These are phyloP conservation scores for Epicampocera succincta DNA, from an alignment of 2,888 invertebrate genomes.

Conservation along the genomic window DNA sequence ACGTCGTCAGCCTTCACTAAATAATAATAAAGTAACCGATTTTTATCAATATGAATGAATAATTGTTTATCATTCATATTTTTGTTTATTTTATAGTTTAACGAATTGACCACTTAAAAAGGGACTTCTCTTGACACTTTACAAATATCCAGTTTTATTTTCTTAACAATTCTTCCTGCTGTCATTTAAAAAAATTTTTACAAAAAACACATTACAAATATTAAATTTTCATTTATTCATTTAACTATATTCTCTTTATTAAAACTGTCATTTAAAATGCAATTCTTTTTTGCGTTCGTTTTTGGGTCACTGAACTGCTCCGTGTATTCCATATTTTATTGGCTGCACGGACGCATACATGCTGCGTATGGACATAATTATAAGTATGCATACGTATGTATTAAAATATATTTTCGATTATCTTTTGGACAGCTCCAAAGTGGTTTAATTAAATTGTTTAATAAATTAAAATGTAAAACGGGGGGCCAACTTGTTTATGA, in stretches of 20 bases:
- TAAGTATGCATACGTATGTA: no score
- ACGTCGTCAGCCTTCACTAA: no score
- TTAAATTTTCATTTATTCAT: neutral
- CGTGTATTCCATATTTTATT: neutral
- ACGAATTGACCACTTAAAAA: no score
- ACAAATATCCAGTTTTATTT: neutral
- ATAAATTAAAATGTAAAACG: conserved; percentile 47
- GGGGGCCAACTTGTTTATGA: conserved; percentile 37
- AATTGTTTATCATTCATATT: no score
- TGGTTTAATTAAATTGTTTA: conserved; percentile 61
- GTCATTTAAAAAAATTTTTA: neutral
- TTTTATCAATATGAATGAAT: no score
- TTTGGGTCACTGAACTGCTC: conserved; percentile 17
- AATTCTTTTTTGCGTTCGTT: neutral
- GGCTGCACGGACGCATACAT: neutral
- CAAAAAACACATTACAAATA: conserved; percentile 3
- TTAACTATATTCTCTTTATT: conserved; percentile 5
- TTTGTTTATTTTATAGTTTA: no score
- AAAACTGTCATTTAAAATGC: neutral
- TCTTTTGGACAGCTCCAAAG: conserved; percentile 31
- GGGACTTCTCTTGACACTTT: no score
- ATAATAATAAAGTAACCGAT: no score
- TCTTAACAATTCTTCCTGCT: neutral
- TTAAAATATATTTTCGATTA: conserved; percentile 28
- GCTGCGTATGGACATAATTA: neutral